Evolutionary conservation across 2,888 invertebrate species (phyloP).

Genomic region (Sphinx pinastri): DNA sequence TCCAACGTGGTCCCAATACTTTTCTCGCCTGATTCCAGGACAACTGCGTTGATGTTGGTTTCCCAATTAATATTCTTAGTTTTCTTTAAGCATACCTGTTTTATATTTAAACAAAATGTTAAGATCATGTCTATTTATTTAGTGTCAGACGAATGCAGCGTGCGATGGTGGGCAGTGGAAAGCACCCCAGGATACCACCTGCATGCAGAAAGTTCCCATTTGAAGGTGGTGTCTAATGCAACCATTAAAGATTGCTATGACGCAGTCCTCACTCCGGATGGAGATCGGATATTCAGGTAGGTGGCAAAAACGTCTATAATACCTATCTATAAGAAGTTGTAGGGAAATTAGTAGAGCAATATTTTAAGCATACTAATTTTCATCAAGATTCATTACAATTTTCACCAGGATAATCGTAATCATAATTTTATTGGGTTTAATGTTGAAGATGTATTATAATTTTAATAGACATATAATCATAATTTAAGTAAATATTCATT

Average conservation of each 20-base stretch:
- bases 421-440: no score
- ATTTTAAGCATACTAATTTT: no score
- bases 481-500: no score
- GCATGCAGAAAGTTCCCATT: constrained; percentile 84
- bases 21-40: no score
- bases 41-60: no score
- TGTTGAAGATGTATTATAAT: no score
- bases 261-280: constrained; percentile 56
- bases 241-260: constrained; percentile 88
- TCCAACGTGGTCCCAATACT: no score
- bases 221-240: constrained; percentile 83
- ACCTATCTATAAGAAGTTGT: no score
- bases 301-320: constrained; percentile 7
- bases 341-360: no score
- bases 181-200: constrained; percentile 89
- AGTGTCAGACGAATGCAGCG: constrained; percentile 77
- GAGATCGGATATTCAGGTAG: constrained; percentile 59
- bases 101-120: not conserved
- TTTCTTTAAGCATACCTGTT: not conserved
- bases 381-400: no score
- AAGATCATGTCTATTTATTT: constrained; percentile 18
- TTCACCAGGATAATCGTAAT: no score
- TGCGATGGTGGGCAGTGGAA: constrained; percentile 90
- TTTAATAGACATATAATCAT: no score
- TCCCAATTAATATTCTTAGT: not conserved